Evolutionary conservation across 1,140 invertebrate species (phyloP), one percentile per base, ranked within the genome.

Genomic region (Drepana arcuata): DNA sequence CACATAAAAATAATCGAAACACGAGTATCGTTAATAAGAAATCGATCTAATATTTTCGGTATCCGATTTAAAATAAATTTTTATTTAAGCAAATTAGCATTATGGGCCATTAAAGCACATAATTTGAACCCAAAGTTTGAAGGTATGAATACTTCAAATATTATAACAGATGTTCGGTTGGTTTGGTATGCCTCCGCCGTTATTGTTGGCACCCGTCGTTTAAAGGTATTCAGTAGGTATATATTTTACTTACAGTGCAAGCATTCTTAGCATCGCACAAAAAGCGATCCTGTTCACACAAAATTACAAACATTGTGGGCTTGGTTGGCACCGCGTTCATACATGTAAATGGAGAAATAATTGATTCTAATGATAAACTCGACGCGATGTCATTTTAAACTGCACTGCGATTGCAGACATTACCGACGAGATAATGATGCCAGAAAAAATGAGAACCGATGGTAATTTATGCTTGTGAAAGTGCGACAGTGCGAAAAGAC

Each of bases 351-450:
- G 65, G 54, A 46, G 51, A 77, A 77, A 77, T 75, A 78, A 78
- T 75, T 75, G 71, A 68, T 72, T 75, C 61, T 70, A 73, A 73
- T 75, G 71, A 74, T 64, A 55, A 70, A 59, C n/a, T n/a, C 55
- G 40, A 41, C 51, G 51, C 55, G 58, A 69, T 61, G 63, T 74
- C 59, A 68, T 73, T 75, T 73, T 56, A 57, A 57, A 65, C 45
- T 64, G 60, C 62, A 64, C 56, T 48, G 48, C 54, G 55, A 59
- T 57, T 61, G 50, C 48, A 59, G 42, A 72, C 62, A 65, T 63
- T 54, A 64, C 37, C 54, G 48, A 32, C 16, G 29, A 39, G 48
- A 58, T 65, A 57, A 62, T 65, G 54, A 68, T 55, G 48, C 25
- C 38, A 63, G 59, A 71, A 77, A 73, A 71, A 77, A 72, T 49